Base-by-base conservation (phyloP, 1,140 invertebrate genomes). In the Holotrichia oblita region DNA sequence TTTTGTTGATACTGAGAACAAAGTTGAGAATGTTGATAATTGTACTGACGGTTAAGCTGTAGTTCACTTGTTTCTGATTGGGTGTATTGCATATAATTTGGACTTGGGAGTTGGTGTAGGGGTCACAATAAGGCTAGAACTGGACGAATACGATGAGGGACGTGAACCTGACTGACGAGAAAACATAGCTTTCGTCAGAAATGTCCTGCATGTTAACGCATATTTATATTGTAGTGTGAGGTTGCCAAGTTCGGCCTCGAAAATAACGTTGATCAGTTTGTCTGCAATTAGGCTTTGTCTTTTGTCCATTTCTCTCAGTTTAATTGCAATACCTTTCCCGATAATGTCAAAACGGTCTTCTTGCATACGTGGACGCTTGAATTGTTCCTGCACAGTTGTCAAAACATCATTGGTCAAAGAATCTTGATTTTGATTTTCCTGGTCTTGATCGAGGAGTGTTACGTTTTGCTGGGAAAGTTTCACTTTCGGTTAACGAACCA, bases 281-380 rank as follows among this genome's bases (percentile, higher is more conserved):
- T 88, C 87, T 0, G 88, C 88, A n/a, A 88, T 78, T 41, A 86
- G 87, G 77, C 87, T 84, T 83, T 87, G 87, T 73, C 86, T 87
- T 0, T 83, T 73, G 0, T 85, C 84, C 27, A 89, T 85, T 34
- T 83, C 27, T 24, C 76, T 61, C 40, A 77, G 22, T 64, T 61
- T 77, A 17, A 61, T 64, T n/a, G 76, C 76, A 8, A 77, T 59
- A 77, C 64, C 64, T 64, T 64, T 77, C 6, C 76, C 76, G 64
- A 77, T 64, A 20, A 61, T 34, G 40, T 77, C 76, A 40, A 24
- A 77, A 14, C 4, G 8, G 40, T 76, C 74, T 74, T 74, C 73
- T 74, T 24, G 27, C 10, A 40, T 12, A 34, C 27, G 10, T 74
- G 73, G 20, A 0, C 41, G 27, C 27, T 34, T 34, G 27, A 76